phyloP scores from a whole-genome alignment of 2,888 invertebrate species.

The Ernsta delagoae region DNA sequence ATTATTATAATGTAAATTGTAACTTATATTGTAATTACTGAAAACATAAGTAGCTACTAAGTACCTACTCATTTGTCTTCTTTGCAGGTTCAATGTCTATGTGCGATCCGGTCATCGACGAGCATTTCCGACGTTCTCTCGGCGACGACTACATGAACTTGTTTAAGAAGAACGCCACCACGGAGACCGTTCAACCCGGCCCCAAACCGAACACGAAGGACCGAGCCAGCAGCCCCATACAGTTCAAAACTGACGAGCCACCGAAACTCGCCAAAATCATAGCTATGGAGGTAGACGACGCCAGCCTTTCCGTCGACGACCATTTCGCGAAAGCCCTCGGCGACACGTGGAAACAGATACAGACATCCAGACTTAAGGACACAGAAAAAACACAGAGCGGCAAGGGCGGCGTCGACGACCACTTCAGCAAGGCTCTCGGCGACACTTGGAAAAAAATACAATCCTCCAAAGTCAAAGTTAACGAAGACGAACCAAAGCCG shows the following conservation, averaged over 20 bases:
- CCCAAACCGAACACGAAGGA: conserved; percentile 78
- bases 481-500: conserved; percentile 56
- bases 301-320: conserved; percentile 91
- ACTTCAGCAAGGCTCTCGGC: conserved; percentile 95
- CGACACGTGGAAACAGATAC: conserved; percentile 92
- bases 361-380: conserved; percentile 85
- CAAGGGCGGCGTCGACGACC: conserved; percentile 88
- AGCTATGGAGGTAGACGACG: conserved; percentile 85
- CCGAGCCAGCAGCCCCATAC: conserved; percentile 79
- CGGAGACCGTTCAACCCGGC: conserved; percentile 58
- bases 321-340: conserved; percentile 96
- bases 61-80: too few species aligned
- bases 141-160: conserved; percentile 92
- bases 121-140: conserved; percentile 96
- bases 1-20: too few species aligned
- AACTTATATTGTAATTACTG: too few species aligned
- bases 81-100: conserved; percentile 88
- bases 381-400: conserved; percentile 59
- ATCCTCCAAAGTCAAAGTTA: conserved; percentile 82
- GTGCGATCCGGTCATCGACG: conserved; percentile 97
- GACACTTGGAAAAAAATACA: conserved; percentile 93
- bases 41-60: too few species aligned
- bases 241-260: conserved; percentile 68
- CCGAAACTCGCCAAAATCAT: conserved; percentile 73
- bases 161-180: conserved; percentile 83